Evolutionary conservation across 2,113 vertebrate species (phyloP).

Genomic region (Varanus komodoensis): DNA sequence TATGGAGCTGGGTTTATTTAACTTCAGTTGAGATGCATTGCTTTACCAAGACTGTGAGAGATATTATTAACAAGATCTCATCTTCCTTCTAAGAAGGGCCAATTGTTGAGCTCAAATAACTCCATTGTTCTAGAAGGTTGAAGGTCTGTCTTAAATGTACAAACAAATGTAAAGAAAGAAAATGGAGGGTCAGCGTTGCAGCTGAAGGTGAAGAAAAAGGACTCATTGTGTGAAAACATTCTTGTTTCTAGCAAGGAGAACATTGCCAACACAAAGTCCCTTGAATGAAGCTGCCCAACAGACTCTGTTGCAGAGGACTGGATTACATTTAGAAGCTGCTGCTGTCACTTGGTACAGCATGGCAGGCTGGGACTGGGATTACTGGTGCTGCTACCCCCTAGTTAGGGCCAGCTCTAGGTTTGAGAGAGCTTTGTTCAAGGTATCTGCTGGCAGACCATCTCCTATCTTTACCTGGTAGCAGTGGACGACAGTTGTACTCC

Average conservation of each 20-base stretch:
- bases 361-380: fast-evolving
- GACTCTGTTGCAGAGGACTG: not conserved
- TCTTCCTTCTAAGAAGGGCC: constrained; percentile 58
- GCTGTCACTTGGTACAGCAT: not conserved
- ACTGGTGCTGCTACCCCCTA: not conserved
- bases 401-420: not conserved
- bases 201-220: constrained; percentile 49
- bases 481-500: not conserved
- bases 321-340: fast-evolving
- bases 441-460: not conserved
- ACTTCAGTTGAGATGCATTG: constrained; percentile 37
- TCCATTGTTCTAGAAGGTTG: constrained; percentile 35
- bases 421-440: not conserved
- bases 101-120: constrained; percentile 9
- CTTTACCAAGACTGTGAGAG: constrained; percentile 65
- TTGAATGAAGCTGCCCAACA: not conserved
- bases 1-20: constrained; percentile 48
- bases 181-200: not conserved
- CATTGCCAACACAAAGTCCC: constrained; percentile 24
- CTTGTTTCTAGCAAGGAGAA: constrained; percentile 56
- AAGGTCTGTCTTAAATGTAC: constrained; percentile 45
- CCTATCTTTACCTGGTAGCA: not conserved
- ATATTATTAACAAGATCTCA: constrained; percentile 57
- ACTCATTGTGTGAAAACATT: constrained; percentile 53
- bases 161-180: constrained; percentile 37